Evolutionary conservation across 2,888 invertebrate species (phyloP).

Genomic region (Acanthacorydalis orientalis): DNA sequence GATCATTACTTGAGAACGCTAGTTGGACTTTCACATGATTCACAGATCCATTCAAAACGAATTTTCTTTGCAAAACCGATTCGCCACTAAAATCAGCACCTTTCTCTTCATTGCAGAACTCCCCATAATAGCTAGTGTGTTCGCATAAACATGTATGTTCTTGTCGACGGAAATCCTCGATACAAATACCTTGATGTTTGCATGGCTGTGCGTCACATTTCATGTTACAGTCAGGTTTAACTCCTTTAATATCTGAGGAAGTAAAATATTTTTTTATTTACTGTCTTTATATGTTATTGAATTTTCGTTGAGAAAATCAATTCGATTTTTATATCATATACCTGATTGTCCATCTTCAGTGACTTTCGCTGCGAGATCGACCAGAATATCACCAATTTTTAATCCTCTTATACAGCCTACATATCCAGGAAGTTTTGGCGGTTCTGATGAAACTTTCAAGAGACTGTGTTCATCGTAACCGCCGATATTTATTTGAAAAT

Average conservation of each 20-base stretch:
- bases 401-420: conserved; percentile 77
- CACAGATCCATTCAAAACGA: conserved; percentile 52
- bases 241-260: conserved; percentile 40
- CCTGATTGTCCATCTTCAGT: conserved; percentile 52
- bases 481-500: conserved; percentile 77
- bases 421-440: conserved; percentile 47
- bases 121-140: conserved; percentile 77
- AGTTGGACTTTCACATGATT: conserved; percentile 66
- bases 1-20: conserved; percentile 71
- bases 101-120: conserved; percentile 75
- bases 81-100: conserved; percentile 82
- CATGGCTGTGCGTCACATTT: conserved; percentile 79
- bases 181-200: conserved; percentile 72
- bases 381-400: conserved; percentile 63
- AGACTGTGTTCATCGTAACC: conserved; percentile 66
- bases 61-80: conserved; percentile 64
- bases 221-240: conserved; percentile 71
- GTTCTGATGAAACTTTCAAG: conserved; percentile 35
- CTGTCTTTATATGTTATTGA: background rate
- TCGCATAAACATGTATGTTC: conserved; percentile 79
- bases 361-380: conserved; percentile 60
- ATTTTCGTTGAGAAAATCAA: too few relatives aligned
- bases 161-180: conserved; percentile 74
- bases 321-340: conserved; percentile 15
- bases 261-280: background rate